Evolutionary conservation across 1,140 invertebrate genomes (phyloP).

Genomic region (Euwallacea fornicatus): DNA sequence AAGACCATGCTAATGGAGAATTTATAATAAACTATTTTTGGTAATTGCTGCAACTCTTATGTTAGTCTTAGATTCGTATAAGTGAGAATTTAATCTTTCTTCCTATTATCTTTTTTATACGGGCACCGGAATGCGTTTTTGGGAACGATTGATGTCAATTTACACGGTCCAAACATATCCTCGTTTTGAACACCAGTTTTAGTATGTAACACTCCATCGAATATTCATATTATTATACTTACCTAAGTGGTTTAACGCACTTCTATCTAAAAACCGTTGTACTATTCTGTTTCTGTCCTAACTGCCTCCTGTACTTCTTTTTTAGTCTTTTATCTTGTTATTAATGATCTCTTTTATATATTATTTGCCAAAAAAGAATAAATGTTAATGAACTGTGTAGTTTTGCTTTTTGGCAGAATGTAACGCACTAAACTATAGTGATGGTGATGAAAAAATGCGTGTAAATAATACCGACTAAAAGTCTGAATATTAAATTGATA

Average conservation of each 20-base stretch:
- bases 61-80: conserved; percentile 2
- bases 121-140: conserved; percentile 6
- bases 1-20: neutral
- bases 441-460: conserved; percentile 33
- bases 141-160: conserved; percentile 15
- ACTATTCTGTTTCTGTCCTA: no score
- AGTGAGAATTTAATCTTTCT: neutral
- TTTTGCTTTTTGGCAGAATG: conserved; percentile 36
- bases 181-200: neutral
- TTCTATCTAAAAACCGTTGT: no score
- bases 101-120: neutral
- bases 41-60: conserved; percentile 1
- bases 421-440: neutral
- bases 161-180: conserved; percentile 14
- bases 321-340: conserved; percentile 1
- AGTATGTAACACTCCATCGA: no score
- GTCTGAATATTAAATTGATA: conserved; percentile 44
- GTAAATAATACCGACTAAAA: conserved; percentile 43
- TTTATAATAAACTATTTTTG: conserved; percentile 1
- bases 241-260: neutral
- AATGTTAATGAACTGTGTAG: conserved; percentile 22
- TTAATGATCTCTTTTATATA: conserved; percentile 38
- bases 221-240: neutral
- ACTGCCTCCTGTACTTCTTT: conserved; percentile 11
- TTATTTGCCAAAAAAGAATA: conserved; percentile 34